Evolutionary conservation across 2,113 vertebrate species (phyloP).

Genomic region (Microcebus griseorufus): DNA sequence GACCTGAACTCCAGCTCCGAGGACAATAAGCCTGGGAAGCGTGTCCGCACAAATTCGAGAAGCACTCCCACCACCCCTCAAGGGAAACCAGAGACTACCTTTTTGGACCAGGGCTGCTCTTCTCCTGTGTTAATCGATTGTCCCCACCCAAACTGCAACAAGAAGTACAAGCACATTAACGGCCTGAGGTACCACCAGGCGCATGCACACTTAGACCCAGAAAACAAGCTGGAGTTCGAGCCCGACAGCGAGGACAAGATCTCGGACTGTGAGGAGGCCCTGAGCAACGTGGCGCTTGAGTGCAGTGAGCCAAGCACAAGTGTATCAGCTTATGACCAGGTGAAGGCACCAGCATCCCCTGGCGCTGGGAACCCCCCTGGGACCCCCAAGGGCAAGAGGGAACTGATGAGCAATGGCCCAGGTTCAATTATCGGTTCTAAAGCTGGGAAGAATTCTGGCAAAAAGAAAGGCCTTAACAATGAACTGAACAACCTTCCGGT

Average conservation of each 20-base stretch:
- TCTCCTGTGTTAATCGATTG: conserved; percentile 98
- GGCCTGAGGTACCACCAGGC: conserved; percentile 98
- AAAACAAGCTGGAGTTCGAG: conserved; percentile 95
- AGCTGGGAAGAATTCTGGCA: conserved; percentile 92
- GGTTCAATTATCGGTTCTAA: conserved; percentile 88
- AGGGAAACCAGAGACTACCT: conserved; percentile 92
- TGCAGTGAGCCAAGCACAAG: conserved; percentile 89
- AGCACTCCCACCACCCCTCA: conserved; percentile 97
- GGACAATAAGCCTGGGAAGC: conserved; percentile 93
- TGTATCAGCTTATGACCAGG: conserved; percentile 83
- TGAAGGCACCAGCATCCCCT: conserved; percentile 91
- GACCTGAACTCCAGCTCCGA: conserved; percentile 94
- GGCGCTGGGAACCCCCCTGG: conserved; percentile 90
- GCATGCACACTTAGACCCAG: conserved; percentile 95
- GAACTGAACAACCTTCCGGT: conserved; percentile 94
- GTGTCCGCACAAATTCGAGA: conserved; percentile 95
- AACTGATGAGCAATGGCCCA: conserved; percentile 90
- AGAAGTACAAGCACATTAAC: conserved; percentile 99
- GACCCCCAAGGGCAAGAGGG: conserved; percentile 92
- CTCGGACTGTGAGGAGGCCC: conserved; percentile 95
- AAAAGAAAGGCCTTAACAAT: conserved; percentile 92
- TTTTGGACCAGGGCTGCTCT: conserved; percentile 96
- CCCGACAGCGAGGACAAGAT: conserved; percentile 95
- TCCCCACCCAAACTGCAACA: conserved; percentile 99
- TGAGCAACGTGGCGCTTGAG: conserved; percentile 91